Conservation (phyloP, 2,113 vertebrate species). For the Mesocricetus auratus region DNA sequence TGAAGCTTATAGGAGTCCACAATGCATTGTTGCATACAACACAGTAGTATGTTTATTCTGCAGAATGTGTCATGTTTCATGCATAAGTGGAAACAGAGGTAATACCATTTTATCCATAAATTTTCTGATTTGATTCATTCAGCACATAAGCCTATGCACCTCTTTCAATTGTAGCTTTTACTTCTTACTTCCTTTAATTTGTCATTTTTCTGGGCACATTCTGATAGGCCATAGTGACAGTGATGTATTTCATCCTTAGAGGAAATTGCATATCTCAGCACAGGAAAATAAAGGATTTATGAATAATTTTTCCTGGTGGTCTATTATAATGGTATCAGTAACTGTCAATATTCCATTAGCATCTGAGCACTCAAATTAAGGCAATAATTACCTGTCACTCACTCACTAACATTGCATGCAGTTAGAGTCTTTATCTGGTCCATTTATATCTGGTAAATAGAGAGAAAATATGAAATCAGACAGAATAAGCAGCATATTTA, state of each 20-base stretch:
- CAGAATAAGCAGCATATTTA: conserved; percentile 59
- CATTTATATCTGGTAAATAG: conserved; percentile 67
- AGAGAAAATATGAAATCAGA: conserved; percentile 51
- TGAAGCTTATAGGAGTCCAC: neutral
- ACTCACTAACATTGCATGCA: conserved; percentile 67
- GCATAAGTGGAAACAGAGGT: neutral
- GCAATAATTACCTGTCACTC: conserved; percentile 80
- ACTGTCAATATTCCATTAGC: conserved; percentile 73
- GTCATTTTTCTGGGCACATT: conserved; percentile 17
- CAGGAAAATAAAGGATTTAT: conserved; percentile 59
- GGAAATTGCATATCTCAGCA: conserved; percentile 75
- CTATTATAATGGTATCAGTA: conserved; percentile 78
- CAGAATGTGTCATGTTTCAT: neutral
- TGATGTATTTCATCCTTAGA: conserved; percentile 50
- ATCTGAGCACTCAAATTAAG: conserved; percentile 68
- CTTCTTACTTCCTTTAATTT: neutral
- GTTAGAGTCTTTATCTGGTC: conserved; percentile 74
- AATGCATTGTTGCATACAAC: neutral
- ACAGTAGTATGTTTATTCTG: no score
- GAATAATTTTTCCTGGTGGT: conserved; percentile 65
- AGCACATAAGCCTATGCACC: neutral
- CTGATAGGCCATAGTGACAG: conserved; percentile 46
- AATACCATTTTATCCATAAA: neutral
- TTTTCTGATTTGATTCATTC: neutral
- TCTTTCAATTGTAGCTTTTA: neutral